phyloP scores from a whole-genome alignment of 2,113 vertebrate genomes.

The Lophotis ruficrista region DNA sequence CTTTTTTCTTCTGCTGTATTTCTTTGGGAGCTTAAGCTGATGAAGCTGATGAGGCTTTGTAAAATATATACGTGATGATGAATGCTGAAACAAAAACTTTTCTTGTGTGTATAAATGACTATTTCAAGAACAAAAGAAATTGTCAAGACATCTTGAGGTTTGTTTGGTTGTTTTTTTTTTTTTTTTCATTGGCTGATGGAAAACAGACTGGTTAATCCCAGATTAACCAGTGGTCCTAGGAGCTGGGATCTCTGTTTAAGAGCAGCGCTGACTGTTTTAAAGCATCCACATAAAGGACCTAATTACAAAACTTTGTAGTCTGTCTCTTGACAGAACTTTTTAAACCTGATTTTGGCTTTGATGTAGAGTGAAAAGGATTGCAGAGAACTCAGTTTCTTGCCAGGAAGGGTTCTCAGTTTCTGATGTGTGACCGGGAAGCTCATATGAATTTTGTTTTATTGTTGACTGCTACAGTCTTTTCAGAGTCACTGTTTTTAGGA shows the following conservation, averaged over 20 bases:
- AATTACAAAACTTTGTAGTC: neutral
- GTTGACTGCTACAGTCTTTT: neutral
- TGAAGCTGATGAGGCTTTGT: neutral
- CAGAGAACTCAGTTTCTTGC: neutral
- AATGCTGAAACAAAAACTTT: neutral
- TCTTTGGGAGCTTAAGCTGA: neutral
- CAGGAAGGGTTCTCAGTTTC: neutral
- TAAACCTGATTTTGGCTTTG: neutral
- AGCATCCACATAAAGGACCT: neutral
- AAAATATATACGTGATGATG: neutral
- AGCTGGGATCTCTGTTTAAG: neutral
- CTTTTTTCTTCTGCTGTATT: neutral
- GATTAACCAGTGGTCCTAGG: neutral
- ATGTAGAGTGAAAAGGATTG: neutral
- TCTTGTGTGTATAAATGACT: neutral
- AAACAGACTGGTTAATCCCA: neutral
- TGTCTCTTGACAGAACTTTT: neutral
- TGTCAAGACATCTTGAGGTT: neutral
- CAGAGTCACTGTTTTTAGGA: neutral
- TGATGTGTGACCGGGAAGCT: neutral
- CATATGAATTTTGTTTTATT: neutral
- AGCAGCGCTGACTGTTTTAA: neutral
- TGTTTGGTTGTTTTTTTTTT: neutral
- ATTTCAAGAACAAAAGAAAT: neutral
- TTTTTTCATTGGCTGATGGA: neutral